Evolutionary conservation across 2,113 vertebrate species (phyloP).

Genomic region (Ascaphus truei): DNA sequence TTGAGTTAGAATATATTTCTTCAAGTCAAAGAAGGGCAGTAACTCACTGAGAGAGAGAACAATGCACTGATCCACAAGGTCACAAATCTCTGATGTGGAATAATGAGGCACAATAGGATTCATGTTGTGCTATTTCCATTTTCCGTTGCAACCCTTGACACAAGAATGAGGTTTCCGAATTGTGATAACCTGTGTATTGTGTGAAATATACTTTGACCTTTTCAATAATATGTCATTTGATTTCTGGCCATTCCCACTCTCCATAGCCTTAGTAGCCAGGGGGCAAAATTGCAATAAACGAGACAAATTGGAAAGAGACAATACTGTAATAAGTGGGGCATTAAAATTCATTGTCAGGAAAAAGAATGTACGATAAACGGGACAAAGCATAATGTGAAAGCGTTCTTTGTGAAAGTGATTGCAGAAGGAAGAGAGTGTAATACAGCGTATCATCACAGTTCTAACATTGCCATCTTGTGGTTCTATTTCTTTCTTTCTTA

Average conservation of each 20-base stretch:
- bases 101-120: slow-evolving; percentile 28
- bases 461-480: slow-evolving; percentile 29
- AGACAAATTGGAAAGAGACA: slow-evolving; percentile 30
- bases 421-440: neutral
- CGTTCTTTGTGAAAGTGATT: neutral
- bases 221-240: slow-evolving; percentile 29
- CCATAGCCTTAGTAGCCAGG: slow-evolving; percentile 7
- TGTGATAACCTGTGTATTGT: slow-evolving; percentile 34
- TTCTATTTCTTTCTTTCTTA: neutral
- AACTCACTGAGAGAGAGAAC: neutral
- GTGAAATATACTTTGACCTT: slow-evolving; percentile 30
- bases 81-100: slow-evolving; percentile 14
- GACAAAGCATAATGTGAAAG: slow-evolving; percentile 16
- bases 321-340: slow-evolving; percentile 36
- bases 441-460: neutral
- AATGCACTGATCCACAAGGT: slow-evolving; percentile 1
- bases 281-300: slow-evolving; percentile 31
- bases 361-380: slow-evolving; percentile 30
- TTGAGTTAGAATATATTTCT: neutral
- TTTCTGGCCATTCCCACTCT: slow-evolving; percentile 16
- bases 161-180: slow-evolving; percentile 25
- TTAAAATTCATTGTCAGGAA: slow-evolving; percentile 37
- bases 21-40: neutral
- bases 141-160: slow-evolving; percentile 21
- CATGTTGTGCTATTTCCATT: slow-evolving; percentile 27